These are phyloP conservation scores for Phyllopteryx taeniolatus DNA, from an alignment of 2,113 vertebrate species.

Conservation along the genomic window DNA sequence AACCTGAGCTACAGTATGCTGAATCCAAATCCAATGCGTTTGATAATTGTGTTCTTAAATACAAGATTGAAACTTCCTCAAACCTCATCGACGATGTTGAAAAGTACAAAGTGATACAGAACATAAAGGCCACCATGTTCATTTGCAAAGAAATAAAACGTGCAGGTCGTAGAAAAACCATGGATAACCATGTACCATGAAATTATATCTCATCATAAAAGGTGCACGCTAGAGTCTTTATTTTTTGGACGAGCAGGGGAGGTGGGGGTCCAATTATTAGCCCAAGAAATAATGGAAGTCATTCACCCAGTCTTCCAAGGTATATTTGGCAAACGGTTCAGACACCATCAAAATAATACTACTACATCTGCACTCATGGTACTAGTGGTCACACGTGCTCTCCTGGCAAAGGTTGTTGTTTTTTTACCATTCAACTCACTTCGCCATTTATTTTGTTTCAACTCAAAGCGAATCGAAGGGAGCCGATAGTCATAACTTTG, in stretches of 20 bases:
- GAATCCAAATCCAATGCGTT: neutral
- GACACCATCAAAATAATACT: constrained; percentile 34
- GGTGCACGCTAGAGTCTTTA: too few species aligned
- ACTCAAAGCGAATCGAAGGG: too few species aligned
- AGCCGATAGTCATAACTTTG: too few species aligned
- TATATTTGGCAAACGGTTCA: constrained; percentile 20
- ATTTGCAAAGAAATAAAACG: neutral
- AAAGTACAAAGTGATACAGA: neutral
- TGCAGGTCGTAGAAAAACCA: neutral
- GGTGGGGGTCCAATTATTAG: too few species aligned
- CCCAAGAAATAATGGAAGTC: constrained; percentile 10
- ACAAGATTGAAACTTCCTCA: neutral
- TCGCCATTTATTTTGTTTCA: too few species aligned
- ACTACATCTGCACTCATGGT: too few species aligned
- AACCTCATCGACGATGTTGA: neutral
- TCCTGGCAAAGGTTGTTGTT: too few species aligned
- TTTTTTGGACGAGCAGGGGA: too few species aligned
- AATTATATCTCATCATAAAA: too few species aligned
- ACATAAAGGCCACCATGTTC: neutral
- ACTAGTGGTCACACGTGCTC: too few species aligned
- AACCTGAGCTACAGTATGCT: neutral
- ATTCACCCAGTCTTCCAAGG: constrained; percentile 1
- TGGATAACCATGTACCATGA: neutral
- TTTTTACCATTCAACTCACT: too few species aligned
- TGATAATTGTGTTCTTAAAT: neutral